These are phyloP conservation scores for Takifugu flavidus DNA, from an alignment of 2,113 vertebrate species.

Conservation along the genomic window DNA sequence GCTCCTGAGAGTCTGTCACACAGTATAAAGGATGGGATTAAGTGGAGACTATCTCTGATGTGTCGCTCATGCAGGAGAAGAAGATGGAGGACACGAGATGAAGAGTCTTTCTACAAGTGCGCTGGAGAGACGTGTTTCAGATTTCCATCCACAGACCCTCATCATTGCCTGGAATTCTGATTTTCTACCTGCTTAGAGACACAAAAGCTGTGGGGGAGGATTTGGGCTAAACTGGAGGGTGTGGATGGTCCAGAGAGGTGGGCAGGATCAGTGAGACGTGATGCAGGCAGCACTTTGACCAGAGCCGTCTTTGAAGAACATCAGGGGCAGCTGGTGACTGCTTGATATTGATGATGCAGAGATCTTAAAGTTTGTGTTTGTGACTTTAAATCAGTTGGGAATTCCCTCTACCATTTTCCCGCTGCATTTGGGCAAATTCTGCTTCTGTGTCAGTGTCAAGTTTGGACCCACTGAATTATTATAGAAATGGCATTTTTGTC, in stretches of 20 bases:
- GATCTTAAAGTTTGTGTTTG: conserved; percentile 1
- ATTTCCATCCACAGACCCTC: conserved; percentile 56
- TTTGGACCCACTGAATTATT: too few species aligned
- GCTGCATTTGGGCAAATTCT: neutral
- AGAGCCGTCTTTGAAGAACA: conserved; percentile 43
- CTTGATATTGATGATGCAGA: conserved; percentile 38
- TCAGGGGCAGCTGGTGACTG: conserved; percentile 26
- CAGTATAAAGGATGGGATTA: conserved; percentile 62
- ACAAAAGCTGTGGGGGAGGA: conserved; percentile 45
- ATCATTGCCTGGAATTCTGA: conserved; percentile 64
- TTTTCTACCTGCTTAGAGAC: conserved; percentile 56
- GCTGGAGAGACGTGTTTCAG: conserved; percentile 50
- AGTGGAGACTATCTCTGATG: conserved; percentile 65
- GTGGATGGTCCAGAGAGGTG: conserved; percentile 42
- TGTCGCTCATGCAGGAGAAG: conserved; percentile 60
- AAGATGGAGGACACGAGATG: conserved; percentile 44
- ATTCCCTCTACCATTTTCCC: too few species aligned
- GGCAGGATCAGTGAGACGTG: conserved; percentile 43
- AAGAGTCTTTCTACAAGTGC: conserved; percentile 48
- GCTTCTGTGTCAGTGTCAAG: neutral
- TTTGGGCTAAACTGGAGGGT: conserved; percentile 35
- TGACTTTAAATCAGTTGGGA: too few species aligned
- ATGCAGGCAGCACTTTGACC: conserved; percentile 55
- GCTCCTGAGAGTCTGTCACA: conserved; percentile 48
- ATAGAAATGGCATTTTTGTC: too few species aligned